Percentiles rank a stretch among this genome's conserved stretches.
phyloP scores from a whole-genome alignment of 2,113 vertebrate species.

The Aegithalos caudatus region DNA sequence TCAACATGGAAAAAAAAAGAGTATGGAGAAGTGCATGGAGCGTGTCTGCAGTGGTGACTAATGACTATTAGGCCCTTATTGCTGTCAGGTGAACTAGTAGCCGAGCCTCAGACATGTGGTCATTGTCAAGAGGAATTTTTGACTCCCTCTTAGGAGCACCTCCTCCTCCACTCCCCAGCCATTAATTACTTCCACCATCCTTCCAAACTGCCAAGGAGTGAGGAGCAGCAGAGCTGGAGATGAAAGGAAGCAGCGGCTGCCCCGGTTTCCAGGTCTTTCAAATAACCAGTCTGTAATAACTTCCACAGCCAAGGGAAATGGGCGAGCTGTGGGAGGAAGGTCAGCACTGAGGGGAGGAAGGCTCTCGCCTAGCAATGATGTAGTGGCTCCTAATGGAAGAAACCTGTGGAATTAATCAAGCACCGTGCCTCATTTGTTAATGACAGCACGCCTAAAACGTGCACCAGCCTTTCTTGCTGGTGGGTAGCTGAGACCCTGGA shows the following conservation, averaged over 20 bases:
- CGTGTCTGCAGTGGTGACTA: conserved; percentile 14
- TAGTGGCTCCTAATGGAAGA: conserved; percentile 72
- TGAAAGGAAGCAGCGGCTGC: conserved; percentile 66
- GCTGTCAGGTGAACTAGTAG: conserved; percentile 64
- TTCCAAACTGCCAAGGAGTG: conserved; percentile 73
- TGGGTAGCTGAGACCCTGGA: background rate
- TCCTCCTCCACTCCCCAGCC: conserved; percentile 34
- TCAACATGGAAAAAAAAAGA: background rate
- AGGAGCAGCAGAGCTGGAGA: conserved; percentile 76
- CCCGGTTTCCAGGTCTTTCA: conserved; percentile 69
- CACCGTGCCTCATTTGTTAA: conserved; percentile 62
- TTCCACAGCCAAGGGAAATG: conserved; percentile 66
- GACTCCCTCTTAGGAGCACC: conserved; percentile 65
- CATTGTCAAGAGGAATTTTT: conserved; percentile 78
- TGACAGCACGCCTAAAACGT: conserved; percentile 29
- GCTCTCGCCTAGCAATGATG: conserved; percentile 63
- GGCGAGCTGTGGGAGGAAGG: conserved; percentile 65
- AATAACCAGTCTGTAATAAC: conserved; percentile 69
- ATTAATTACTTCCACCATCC: conserved; percentile 74
- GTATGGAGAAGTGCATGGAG: conserved; percentile 5
- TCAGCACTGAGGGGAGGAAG: conserved; percentile 66
- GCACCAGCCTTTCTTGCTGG: background rate
- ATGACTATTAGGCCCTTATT: conserved; percentile 55
- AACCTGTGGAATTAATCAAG: conserved; percentile 71
- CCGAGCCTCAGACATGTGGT: conserved; percentile 67